Conservation (phyloP, 1,140 invertebrate genomes). For the Elymnias hypermnestra region DNA sequence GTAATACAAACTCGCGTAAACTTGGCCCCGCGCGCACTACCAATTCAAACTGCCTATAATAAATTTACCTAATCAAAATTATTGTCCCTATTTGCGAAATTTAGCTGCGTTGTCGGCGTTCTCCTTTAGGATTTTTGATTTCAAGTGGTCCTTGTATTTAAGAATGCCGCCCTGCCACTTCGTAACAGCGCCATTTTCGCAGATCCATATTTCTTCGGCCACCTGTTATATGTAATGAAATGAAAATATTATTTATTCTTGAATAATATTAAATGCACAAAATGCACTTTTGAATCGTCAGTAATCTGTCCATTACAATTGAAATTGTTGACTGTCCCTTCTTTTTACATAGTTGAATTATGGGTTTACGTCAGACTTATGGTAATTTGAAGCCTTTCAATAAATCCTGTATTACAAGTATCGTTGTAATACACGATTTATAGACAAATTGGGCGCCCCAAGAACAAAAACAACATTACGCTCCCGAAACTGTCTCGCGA, state of each 20-base stretch:
- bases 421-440: no score
- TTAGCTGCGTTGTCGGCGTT: conserved; percentile 72
- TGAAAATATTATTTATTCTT: neutral
- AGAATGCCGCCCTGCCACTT: conserved; percentile 98
- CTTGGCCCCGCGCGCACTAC: neutral
- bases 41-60: neutral
- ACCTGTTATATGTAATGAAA: conserved; percentile 87
- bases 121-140: conserved; percentile 86
- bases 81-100: conserved; percentile 53
- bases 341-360: no score
- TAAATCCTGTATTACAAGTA: no score
- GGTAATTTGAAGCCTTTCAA: no score
- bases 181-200: conserved; percentile 96
- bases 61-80: conserved; percentile 9
- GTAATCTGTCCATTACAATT: no score
- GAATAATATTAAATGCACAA: no score
- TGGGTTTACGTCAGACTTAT: no score
- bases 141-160: conserved; percentile 96
- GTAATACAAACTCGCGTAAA: neutral
- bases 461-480: no score
- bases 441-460: no score
- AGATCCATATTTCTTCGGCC: conserved; percentile 99
- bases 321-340: no score
- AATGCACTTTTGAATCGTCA: no score
- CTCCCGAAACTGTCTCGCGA: no score